Conservation (phyloP, 2,888 invertebrate species). For the Thecocarcelia acutangulata region DNA sequence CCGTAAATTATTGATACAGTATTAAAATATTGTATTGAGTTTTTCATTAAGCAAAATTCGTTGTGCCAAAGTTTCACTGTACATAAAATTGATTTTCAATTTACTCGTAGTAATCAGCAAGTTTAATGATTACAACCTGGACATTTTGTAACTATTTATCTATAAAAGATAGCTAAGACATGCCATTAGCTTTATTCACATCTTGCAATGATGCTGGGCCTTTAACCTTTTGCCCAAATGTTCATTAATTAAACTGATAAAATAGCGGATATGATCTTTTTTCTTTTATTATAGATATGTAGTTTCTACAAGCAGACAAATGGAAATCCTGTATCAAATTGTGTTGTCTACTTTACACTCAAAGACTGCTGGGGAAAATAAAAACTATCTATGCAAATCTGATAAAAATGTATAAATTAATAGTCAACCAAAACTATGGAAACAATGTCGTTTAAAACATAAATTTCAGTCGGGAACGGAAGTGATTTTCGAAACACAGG, state of each 20-base stretch:
- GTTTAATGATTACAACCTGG: too few species aligned
- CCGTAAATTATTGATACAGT: too few species aligned
- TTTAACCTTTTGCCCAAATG: neutral
- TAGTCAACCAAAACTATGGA: slow-evolving; percentile 10
- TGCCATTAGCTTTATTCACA: too few species aligned
- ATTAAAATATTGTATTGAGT: too few species aligned
- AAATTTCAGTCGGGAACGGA: slow-evolving; percentile 40
- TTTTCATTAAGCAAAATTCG: too few species aligned
- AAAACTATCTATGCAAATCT: neutral
- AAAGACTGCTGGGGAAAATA: neutral
- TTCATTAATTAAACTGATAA: slow-evolving; percentile 41
- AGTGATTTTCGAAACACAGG: slow-evolving; percentile 64
- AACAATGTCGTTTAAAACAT: neutral
- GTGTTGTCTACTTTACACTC: slow-evolving; percentile 2
- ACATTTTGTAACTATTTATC: neutral
- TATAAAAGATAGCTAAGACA: neutral
- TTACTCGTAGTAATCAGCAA: too few species aligned
- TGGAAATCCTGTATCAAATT: slow-evolving; percentile 31
- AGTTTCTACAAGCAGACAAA: slow-evolving; percentile 41
- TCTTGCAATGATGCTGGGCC: too few species aligned
- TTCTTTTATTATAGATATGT: slow-evolving; percentile 31
- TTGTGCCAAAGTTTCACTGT: too few species aligned
- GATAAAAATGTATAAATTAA: slow-evolving; percentile 27
- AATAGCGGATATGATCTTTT: slow-evolving; percentile 61
- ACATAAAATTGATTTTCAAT: too few species aligned